These are phyloP conservation scores for Lasioglossum marginatum DNA, from an alignment of 2,888 invertebrate genomes.

Conservation along the genomic window DNA sequence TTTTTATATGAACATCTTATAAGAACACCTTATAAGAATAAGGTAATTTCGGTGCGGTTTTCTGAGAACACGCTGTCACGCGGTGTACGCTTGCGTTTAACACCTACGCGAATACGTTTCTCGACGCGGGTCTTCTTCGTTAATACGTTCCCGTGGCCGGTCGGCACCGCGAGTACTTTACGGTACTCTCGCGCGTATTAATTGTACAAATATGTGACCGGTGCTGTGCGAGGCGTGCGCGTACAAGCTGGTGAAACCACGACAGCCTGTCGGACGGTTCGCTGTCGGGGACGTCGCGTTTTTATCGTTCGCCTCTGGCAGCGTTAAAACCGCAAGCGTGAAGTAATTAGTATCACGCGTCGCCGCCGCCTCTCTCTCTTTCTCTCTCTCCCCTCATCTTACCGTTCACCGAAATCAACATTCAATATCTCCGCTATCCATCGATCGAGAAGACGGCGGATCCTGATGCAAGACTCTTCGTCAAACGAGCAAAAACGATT, in stretches of 20 bases:
- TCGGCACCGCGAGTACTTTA: conserved; percentile 44
- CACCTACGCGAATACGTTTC: conserved; percentile 56
- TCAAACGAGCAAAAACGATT: neutral
- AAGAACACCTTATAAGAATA: no score
- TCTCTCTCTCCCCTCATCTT: neutral
- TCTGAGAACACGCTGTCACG: conserved; percentile 33
- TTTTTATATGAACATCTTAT: no score
- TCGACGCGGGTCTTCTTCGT: conserved; percentile 52
- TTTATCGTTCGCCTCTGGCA: conserved; percentile 30
- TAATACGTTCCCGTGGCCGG: conserved; percentile 50
- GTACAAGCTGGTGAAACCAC: conserved; percentile 28
- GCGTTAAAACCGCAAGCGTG: conserved; percentile 29
- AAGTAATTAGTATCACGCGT: conserved; percentile 38
- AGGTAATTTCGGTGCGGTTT: conserved; percentile 24
- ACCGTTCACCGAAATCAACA: neutral
- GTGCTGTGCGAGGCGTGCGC: conserved; percentile 11
- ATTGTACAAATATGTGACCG: conserved; percentile 59
- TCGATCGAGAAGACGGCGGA: neutral
- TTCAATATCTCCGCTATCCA: conserved; percentile 5
- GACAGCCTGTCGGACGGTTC: conserved; percentile 23
- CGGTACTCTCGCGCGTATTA: conserved; percentile 66
- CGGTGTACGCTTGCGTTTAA: conserved; percentile 51
- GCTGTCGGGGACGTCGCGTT: conserved; percentile 7
- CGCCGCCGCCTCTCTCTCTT: neutral
- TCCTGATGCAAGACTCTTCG: neutral